A percentile compares a stretch with the other conserved stretches of the same genome.
Evolutionary conservation across 2,888 invertebrate species (phyloP).

Genomic region (Dasypogon diadema): DNA sequence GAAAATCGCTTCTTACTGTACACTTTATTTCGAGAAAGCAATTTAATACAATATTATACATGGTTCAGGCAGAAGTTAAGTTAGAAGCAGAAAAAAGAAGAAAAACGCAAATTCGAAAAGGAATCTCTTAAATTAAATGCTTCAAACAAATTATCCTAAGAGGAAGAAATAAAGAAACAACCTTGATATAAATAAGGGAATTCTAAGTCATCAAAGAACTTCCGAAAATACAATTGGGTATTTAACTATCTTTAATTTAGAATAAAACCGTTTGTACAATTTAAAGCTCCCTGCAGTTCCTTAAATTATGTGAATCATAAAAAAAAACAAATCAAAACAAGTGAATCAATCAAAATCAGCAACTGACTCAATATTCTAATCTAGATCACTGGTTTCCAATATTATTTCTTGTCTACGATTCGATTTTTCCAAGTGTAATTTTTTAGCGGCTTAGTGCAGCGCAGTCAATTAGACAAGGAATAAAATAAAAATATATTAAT

Average conservation of each 20-base stretch:
- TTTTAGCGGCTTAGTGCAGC: too few species aligned
- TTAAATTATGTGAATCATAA: not conserved
- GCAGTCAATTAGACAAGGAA: too few species aligned
- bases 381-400: too few species aligned
- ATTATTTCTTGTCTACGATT: too few species aligned
- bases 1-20: slow-evolving; percentile 32
- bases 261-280: slow-evolving; percentile 31
- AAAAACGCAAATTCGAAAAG: slow-evolving; percentile 4
- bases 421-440: too few species aligned
- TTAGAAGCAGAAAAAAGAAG: slow-evolving; percentile 13
- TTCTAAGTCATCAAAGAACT: slow-evolving; percentile 30
- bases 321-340: slow-evolving; percentile 4
- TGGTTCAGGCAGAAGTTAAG: slow-evolving; percentile 15
- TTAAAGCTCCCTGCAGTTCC: slow-evolving; percentile 32
- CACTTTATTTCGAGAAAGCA: slow-evolving; percentile 45
- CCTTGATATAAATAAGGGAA: slow-evolving; percentile 30
- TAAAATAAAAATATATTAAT: too few species aligned
- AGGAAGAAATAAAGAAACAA: slow-evolving; percentile 3
- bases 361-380: not conserved
- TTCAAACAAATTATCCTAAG: slow-evolving; percentile 9
- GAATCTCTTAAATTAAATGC: slow-evolving; percentile 13
- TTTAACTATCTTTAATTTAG: slow-evolving; percentile 9
- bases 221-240: slow-evolving; percentile 3
- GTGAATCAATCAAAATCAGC: not conserved
- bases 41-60: slow-evolving; percentile 44